A percentile compares a stretch with the other conserved stretches of the same genome.
Conservation (phyloP, 1,140 invertebrate species). For the Laupala kohalensis region DNA sequence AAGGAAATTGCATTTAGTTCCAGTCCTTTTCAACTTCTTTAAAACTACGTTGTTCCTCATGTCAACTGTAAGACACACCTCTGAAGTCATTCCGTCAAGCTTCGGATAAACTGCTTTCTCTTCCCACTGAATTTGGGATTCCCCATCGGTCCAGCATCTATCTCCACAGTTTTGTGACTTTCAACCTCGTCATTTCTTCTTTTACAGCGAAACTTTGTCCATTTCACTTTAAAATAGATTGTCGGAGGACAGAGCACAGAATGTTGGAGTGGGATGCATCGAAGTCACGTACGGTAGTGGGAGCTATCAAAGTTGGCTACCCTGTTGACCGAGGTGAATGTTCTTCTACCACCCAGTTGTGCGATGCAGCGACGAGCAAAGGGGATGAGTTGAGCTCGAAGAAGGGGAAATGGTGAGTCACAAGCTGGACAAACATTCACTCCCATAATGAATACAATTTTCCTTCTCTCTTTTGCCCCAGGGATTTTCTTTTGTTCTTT, state of each 20-base stretch:
- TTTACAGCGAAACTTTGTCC: neutral
- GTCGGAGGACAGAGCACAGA: no score
- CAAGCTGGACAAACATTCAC: no score
- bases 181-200: neutral
- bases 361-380: no score
- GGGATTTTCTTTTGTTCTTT: no score
- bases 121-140: neutral
- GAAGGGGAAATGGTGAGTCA: no score
- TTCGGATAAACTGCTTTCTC: neutral
- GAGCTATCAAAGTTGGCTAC: neutral
- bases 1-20: neutral
- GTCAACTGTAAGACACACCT: neutral
- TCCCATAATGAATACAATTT: no score
- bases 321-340: neutral
- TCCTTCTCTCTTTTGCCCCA: no score
- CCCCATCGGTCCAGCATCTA: neutral
- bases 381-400: no score
- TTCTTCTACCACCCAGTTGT: no score
- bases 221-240: neutral
- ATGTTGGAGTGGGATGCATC: no score
- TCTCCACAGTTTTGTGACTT: neutral
- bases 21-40: neutral
- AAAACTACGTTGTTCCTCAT: neutral
- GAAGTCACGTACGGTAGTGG: no score
- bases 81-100: neutral